Conservation (phyloP, 2,113 vertebrate species). For the Antigone vipio region DNA sequence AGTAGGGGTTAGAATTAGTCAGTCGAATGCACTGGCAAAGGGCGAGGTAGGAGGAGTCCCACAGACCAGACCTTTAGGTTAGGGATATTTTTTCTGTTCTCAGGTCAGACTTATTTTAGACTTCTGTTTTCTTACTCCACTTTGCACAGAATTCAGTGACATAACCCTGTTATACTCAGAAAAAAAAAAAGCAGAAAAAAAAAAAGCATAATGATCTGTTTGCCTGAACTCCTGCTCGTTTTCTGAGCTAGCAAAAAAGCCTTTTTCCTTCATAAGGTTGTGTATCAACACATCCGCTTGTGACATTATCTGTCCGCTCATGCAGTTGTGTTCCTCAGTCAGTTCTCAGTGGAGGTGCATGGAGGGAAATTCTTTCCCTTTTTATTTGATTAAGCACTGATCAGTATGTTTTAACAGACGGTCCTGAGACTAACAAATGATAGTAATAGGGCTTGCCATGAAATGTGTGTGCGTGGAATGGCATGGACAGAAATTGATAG, state of each 20-base stretch:
- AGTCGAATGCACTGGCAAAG: background rate
- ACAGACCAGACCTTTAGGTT: background rate
- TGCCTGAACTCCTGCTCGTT: background rate
- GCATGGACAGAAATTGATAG: background rate
- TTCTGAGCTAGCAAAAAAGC: background rate
- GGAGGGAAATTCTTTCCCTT: background rate
- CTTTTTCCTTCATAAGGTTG: background rate
- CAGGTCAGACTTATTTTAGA: background rate
- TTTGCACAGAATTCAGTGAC: background rate
- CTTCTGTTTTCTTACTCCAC: background rate
- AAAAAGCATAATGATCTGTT: background rate
- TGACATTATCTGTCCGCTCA: background rate
- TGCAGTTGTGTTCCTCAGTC: background rate
- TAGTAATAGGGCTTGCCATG: background rate
- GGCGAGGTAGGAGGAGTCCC: background rate
- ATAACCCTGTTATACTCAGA: background rate
- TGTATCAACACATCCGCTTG: background rate
- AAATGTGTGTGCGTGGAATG: background rate
- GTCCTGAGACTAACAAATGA: slow-evolving; percentile 6
- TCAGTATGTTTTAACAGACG: background rate
- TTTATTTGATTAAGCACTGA: background rate
- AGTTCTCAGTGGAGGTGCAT: background rate
- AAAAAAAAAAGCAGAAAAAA: background rate
- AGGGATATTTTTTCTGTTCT: slow-evolving; percentile 9
- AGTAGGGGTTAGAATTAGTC: background rate